Evolutionary conservation across 35 echinoderm and acorn worm genomes (phyloP).

Genomic region (Stichopus chloronotus): DNA sequence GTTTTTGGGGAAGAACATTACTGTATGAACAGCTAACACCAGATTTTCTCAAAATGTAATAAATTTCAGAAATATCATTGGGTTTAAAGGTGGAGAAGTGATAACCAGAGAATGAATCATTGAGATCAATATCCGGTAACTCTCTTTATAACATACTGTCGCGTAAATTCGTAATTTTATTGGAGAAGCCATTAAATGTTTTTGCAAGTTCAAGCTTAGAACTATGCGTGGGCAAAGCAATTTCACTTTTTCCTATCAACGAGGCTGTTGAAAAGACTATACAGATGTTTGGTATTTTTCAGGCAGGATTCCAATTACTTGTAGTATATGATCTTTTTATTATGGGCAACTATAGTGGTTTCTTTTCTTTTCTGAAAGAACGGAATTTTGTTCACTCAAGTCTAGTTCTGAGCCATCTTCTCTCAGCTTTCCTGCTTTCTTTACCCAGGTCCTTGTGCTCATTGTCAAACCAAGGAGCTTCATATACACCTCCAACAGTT

Average conservation of each 20-base stretch:
- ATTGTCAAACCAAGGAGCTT: neutral
- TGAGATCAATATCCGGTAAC: neutral
- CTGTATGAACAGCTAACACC: neutral
- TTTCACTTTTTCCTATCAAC: neutral
- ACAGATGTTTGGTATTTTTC: neutral
- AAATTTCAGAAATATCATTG: neutral
- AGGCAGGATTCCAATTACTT: neutral
- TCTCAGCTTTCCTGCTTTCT: too few relatives aligned
- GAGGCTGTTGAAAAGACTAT: neutral
- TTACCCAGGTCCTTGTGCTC: neutral
- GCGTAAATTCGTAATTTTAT: neutral
- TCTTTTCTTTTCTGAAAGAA: neutral
- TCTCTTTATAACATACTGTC: neutral
- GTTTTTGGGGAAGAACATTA: neutral
- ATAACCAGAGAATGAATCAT: neutral
- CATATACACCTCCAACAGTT: neutral
- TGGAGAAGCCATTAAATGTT: neutral
- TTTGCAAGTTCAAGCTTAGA: neutral
- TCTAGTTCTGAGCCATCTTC: neutral
- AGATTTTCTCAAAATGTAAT: neutral
- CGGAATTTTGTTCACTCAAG: neutral
- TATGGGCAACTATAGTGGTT: neutral
- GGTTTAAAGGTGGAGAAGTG: neutral
- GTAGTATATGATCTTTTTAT: neutral
- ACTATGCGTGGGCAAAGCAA: neutral